Evolutionary conservation across 2,888 invertebrate genomes (phyloP).

Genomic region (Dioctria rufipes): DNA sequence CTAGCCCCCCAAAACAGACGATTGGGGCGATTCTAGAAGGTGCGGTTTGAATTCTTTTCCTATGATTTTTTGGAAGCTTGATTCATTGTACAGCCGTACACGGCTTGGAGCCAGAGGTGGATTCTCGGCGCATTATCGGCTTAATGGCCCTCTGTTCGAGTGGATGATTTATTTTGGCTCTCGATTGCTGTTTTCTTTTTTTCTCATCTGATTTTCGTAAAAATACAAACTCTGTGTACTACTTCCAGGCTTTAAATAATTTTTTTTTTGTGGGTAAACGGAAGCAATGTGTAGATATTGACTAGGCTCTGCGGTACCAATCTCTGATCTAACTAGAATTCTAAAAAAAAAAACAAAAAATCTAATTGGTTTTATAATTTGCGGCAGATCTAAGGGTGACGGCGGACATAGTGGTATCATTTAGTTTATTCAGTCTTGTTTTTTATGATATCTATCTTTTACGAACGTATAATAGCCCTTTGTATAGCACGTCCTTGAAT

Average conservation of each 20-base stretch:
- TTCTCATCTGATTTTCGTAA: constrained; percentile 10
- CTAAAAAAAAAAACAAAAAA: too few species aligned
- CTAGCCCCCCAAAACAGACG: constrained; percentile 13
- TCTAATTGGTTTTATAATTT: too few species aligned
- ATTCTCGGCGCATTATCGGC: constrained; percentile 36
- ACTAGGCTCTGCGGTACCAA: too few species aligned
- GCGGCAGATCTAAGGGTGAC: background rate
- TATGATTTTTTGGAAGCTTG: constrained; percentile 33
- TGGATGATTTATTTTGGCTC: constrained; percentile 38
- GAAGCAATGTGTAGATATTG: constrained; percentile 23
- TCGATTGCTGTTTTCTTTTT: constrained; percentile 16
- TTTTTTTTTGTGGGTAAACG: constrained; percentile 32
- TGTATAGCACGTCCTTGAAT: constrained; percentile 31
- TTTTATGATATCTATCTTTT: background rate
- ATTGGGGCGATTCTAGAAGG: constrained; percentile 1
- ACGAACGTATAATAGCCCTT: constrained; percentile 12
- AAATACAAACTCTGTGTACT: constrained; percentile 9
- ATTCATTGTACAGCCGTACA: background rate
- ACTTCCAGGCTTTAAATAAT: constrained; percentile 6
- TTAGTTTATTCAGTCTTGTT: background rate
- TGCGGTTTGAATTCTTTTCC: constrained; percentile 42
- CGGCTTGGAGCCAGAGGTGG: constrained; percentile 19
- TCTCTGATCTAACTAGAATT: too few species aligned
- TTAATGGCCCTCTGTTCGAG: constrained; percentile 43
- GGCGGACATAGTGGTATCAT: background rate